phyloP scores from a whole-genome alignment of 2,797 vertebrate genomes.

The Pelodytes ibericus region DNA sequence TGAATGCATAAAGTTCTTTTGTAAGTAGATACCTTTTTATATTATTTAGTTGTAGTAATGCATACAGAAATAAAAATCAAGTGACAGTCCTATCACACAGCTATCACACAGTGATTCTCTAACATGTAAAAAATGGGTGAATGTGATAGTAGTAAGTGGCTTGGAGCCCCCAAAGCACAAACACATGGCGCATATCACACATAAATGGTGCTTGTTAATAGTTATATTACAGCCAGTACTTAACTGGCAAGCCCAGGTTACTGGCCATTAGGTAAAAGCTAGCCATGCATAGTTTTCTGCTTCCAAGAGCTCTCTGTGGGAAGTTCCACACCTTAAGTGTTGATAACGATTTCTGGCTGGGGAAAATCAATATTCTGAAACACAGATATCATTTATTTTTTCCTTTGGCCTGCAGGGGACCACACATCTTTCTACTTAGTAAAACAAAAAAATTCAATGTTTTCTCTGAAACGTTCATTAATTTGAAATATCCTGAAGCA shows the following conservation, averaged over 20 bases:
- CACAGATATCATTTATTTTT: conserved; percentile 52
- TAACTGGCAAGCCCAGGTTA: background rate
- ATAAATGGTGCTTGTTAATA: too few species aligned
- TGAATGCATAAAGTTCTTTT: too few species aligned
- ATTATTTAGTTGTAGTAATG: too few species aligned
- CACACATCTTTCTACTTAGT: conserved; percentile 55
- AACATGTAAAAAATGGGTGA: too few species aligned
- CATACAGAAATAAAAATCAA: too few species aligned
- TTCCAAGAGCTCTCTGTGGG: conserved; percentile 5
- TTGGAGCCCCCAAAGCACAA: too few species aligned
- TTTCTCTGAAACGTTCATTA: conserved; percentile 47
- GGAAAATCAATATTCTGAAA: conserved; percentile 51
- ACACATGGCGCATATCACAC: too few species aligned
- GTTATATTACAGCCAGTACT: too few species aligned
- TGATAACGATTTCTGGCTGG: conserved; percentile 45
- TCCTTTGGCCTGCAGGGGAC: conserved; percentile 51
- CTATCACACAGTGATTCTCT: too few species aligned
- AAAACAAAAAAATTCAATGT: conserved; percentile 56
- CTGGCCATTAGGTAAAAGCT: background rate
- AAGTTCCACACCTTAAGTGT: conserved; percentile 38
- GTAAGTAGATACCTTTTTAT: too few species aligned
- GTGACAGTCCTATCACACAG: too few species aligned
- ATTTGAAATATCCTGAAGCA: conserved; percentile 53
- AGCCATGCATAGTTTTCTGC: background rate
- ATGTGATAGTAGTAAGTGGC: too few species aligned